Evolutionary conservation across 2,113 vertebrate species (phyloP).

Genomic region (Sterna hirundo): DNA sequence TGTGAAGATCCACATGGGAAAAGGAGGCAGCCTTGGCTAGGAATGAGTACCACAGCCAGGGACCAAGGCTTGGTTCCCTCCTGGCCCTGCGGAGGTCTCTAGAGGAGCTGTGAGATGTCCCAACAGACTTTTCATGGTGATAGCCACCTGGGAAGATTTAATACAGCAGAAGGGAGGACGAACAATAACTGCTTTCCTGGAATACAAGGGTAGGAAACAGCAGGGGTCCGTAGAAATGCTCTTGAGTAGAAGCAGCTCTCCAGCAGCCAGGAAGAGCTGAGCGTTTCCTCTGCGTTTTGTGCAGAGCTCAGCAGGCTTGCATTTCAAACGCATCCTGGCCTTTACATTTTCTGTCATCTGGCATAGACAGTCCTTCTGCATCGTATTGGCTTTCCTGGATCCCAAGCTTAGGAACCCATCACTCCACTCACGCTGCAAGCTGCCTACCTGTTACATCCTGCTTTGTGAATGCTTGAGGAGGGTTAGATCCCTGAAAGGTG

Average conservation of each 20-base stretch:
- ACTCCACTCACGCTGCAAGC: not conserved
- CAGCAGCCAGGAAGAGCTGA: not conserved
- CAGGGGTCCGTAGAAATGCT: not conserved
- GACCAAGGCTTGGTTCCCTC: not conserved
- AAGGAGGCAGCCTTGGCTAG: not conserved
- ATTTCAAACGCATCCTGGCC: not conserved
- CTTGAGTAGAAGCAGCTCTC: not conserved
- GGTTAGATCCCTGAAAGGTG: not conserved
- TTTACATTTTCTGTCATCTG: not conserved
- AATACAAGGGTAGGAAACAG: not conserved
- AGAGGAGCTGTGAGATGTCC: not conserved
- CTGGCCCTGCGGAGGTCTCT: not conserved
- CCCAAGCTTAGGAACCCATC: not conserved
- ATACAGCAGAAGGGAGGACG: not conserved
- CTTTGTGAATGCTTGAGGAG: not conserved
- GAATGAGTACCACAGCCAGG: not conserved
- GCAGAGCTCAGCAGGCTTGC: not conserved
- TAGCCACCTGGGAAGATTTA: not conserved
- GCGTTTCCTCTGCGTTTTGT: not conserved
- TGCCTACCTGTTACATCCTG: not conserved
- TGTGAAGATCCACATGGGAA: not conserved
- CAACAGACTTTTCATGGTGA: not conserved
- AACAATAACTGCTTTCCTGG: not conserved
- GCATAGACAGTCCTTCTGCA: not conserved
- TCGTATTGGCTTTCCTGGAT: not conserved